Base-by-base conservation (phyloP, 2,888 invertebrate species). In the Lepidochrysops patricia region DNA sequence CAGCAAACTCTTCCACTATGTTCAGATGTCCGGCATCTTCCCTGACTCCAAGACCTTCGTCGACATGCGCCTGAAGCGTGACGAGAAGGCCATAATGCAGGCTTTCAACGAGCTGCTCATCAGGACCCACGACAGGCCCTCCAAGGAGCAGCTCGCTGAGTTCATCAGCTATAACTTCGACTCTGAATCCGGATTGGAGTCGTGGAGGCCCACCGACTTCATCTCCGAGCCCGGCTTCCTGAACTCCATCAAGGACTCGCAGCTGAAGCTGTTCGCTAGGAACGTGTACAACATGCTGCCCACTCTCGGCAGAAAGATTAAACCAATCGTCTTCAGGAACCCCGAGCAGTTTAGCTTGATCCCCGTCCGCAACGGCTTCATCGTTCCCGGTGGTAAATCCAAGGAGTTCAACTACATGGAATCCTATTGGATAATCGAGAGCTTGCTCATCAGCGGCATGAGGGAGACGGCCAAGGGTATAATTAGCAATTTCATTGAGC, bases 321-420 rank as follows among this genome's bases (percentile, higher is more conserved):
- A 90, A 65, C 75, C 85, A 0, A 85, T 85, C 37, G 93, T 93
- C 0, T 73, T 77, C 1, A 72, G 89, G n/a, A 84, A 91, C 66
- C 86, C 92, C 59, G 83, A 92, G 57, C 81, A 87, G 62, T 91
- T 91, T 74, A 94, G 94, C 49, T 89, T 94, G 50, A 89, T 94
- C 32, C 93, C 93, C 57, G 90, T 95, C 1, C 90, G 92, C 0
- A 87, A 95, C 63, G 92, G 92, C 5, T 93, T 94, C 63, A 91
- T 94, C 32, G 92, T 91, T 68, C 95, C 91, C 15, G 92, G 95
- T 67, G 91, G 96, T 64, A 72, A 96, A 75, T 91, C 96, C 84
- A 82, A 87, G 70, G 94, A 94, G 72, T 87, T 93, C 60, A 96
- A 96, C 76, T 96, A 96, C 74, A 96, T 96, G 96, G 97, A 97